Base-by-base conservation (phyloP, 2,797 vertebrate genomes). In the Eurystomus glaucurus region DNA sequence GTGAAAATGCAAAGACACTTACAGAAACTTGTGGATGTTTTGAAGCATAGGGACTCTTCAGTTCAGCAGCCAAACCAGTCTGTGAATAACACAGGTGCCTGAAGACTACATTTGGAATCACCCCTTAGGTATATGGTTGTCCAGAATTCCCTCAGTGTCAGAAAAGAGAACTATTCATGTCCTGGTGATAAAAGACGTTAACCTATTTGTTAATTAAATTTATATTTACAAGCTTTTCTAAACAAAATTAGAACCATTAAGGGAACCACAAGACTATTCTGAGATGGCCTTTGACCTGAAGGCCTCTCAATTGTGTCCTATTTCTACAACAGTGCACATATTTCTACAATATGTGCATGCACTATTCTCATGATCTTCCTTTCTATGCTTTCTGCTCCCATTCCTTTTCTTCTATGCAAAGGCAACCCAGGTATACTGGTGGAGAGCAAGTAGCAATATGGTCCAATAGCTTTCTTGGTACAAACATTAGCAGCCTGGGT, bases 371-470 rank as follows among this genome's bases (percentile, higher is more conserved):
- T 18, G 46, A 25, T 45, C 9, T 65, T 82, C 12, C 48, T 52
- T 45, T 79, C 37, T 70, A 12, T 20, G 14, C 6, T 78, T 95
- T 12, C 21, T 86, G 20, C 6, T 68, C 17, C 2, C 4, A 12
- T 60, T 76, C 91, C 31, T 55, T 68, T 6, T 17, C 54, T 66
- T 20, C 21, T 62, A 0, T 55, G 33, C 23, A 82, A 57, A 2
- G 0, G 41, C 66, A 81, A 62, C 8, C 2, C 8, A 69, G 19
- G 21, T 1, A 2, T 16, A 43, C 14, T 58, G 13, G 4, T 41
- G 55, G 23, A 72, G 4, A 89, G 16, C 29, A 72, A 79, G 26
- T 11, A 13, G 14, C 9, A 66, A 6, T 45, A 55, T 11, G 31
- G 3, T 10, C 4, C 41, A 68, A 14, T 41, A 80, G 7, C 9